Base-by-base conservation (phyloP, 2,113 vertebrate species). In the Aramus guarauna region DNA sequence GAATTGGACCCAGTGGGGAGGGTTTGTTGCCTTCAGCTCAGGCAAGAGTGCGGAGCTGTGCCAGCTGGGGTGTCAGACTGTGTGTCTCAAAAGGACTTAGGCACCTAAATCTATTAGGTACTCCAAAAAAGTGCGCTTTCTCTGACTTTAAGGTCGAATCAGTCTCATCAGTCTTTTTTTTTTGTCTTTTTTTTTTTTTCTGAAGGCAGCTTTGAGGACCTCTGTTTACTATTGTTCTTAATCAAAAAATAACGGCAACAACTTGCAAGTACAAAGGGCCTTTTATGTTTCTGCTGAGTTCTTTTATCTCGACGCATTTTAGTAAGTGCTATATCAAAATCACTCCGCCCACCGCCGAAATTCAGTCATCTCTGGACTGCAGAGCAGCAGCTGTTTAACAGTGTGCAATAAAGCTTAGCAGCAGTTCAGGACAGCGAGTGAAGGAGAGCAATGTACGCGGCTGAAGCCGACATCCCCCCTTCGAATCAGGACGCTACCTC, bases 201-300 rank as follows among this genome's bases (percentile, higher is more conserved):
- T 30, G 7, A 77, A 83, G 55, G 63, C 79, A 87, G 47, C 66
- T 89, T 34, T 34, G 47, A 91, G 83, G 39, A 50, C 64, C 52
- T 92, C 85, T 88, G 94, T 94, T 96, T 97, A 93, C 88, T 72
- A 76, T 85, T 91, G 86, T 88, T 66, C n/a, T 81, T 91, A 96
- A 92, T 91, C 50, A 77, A 91, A 94, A 95, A 88, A 64, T 66
- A 95, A 90, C 15, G 5, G 66, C 39, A 94, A 96, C 94, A 90
- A 88, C 63, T 67, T 48, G 55, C 5, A 8, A 94, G 90, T 72
- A 95, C 89, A 96, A 94, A 96, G n/a, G 17, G 50, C 26, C 50
- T 91, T 95, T 95, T 85, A 85, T 95, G 85, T 91, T 91, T 73
- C 85, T 78, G 63, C 74, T 2, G 48, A 88, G 81, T 55, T 55